Evolutionary conservation across 1,140 invertebrate species (phyloP).

Genomic region (Bombus pascuorum): DNA sequence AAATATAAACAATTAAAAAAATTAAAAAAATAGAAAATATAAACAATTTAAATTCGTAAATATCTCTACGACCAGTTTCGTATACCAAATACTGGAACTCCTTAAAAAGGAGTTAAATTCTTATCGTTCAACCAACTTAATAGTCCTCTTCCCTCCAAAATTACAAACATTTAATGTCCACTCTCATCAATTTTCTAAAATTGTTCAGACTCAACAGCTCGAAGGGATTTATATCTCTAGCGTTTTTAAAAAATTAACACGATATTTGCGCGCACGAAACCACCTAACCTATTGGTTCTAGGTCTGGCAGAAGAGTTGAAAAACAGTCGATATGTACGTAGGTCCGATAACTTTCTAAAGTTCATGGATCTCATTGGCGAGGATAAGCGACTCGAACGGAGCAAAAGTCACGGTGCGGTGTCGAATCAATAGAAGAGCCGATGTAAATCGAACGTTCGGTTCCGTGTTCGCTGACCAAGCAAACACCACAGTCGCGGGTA

Average conservation of each 20-base stretch:
- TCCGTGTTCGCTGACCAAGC: constrained; percentile 48
- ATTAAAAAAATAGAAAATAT: too few relatives aligned
- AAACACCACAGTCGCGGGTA: constrained; percentile 45
- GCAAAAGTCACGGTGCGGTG: neutral
- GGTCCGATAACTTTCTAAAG: neutral
- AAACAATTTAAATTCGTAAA: too few relatives aligned
- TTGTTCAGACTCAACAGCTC: neutral
- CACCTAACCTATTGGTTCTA: neutral
- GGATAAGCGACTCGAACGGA: neutral
- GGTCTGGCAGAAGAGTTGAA: neutral
- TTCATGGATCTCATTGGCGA: neutral
- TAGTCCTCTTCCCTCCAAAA: too few relatives aligned
- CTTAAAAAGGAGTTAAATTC: too few relatives aligned
- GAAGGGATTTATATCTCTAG: neutral
- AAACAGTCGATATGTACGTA: too few relatives aligned
- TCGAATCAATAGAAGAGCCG: constrained; percentile 47
- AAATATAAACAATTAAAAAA: too few relatives aligned
- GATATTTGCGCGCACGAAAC: neutral
- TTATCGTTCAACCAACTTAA: too few relatives aligned
- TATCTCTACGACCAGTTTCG: too few relatives aligned
- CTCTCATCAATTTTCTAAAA: neutral
- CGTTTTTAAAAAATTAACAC: too few relatives aligned
- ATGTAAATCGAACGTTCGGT: constrained; percentile 61
- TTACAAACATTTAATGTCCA: neutral
- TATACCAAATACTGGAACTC: too few relatives aligned